Conservation (phyloP, 2,113 vertebrate genomes). For the Menidia beryllina region DNA sequence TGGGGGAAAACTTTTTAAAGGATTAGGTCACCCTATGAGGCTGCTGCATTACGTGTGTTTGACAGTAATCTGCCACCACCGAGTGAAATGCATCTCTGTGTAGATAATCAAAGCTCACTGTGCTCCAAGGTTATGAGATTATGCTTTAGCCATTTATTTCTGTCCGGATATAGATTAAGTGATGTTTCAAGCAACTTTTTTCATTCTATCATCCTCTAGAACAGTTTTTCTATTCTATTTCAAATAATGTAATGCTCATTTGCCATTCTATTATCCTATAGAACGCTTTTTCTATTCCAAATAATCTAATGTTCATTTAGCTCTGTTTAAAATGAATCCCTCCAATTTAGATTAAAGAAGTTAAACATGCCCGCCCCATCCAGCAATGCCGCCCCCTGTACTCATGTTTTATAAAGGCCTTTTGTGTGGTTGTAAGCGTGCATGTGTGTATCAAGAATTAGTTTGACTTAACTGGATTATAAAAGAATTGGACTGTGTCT, state of each 20-base stretch:
- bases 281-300: not conserved
- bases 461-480: too few species aligned
- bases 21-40: conserved; percentile 49
- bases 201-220: not conserved
- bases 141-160: not conserved
- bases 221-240: conserved; percentile 1
- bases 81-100: conserved; percentile 56
- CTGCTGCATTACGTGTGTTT: conserved; percentile 39
- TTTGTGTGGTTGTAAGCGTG: too few species aligned
- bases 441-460: too few species aligned
- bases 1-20: conserved; percentile 5
- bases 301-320: not conserved
- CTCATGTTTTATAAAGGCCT: too few species aligned
- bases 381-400: too few species aligned
- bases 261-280: not conserved
- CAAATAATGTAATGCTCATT: not conserved
- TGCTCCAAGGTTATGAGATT: conserved; percentile 6
- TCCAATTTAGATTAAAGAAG: not conserved
- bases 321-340: not conserved
- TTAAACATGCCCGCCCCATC: conserved; percentile 16
- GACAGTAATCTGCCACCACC: conserved; percentile 55
- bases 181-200: not conserved
- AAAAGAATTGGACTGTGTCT: not conserved
- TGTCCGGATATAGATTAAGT: not conserved
- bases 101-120: conserved; percentile 41